Conservation (phyloP, 2,113 vertebrate species). For the Mustelus asterias region DNA sequence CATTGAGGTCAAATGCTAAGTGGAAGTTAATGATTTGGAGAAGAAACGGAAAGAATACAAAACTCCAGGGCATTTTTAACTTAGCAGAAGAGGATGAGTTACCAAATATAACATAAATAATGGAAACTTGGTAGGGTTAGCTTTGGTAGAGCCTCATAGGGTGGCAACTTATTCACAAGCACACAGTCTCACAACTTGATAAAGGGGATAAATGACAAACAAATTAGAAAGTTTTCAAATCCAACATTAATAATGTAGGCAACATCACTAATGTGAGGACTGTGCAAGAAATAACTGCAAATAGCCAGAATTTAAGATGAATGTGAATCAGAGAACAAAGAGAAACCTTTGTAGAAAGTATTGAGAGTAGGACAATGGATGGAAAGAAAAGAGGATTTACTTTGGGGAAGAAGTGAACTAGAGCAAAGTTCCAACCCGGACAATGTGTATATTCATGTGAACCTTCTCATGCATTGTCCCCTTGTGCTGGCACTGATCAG, state of each 20-base stretch:
- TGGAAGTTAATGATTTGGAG: neutral
- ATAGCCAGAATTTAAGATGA: neutral
- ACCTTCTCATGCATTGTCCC: neutral
- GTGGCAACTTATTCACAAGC: too few relatives aligned
- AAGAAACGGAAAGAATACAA: neutral
- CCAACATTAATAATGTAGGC: neutral
- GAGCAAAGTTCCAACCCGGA: neutral
- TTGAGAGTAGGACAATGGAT: neutral
- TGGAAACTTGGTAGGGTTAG: neutral
- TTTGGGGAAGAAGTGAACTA: neutral
- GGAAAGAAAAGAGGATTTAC: neutral
- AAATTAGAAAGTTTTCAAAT: too few relatives aligned
- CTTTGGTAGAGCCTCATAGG: too few relatives aligned
- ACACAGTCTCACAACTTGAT: too few relatives aligned
- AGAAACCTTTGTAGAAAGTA: neutral
- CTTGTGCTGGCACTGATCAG: too few relatives aligned
- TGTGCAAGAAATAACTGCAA: neutral
- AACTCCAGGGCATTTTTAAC: neutral
- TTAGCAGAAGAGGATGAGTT: neutral
- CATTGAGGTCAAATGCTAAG: neutral
- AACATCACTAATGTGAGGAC: neutral
- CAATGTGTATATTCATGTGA: neutral
- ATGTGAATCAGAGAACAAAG: neutral
- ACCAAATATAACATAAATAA: neutral
- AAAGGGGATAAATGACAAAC: too few relatives aligned